These are phyloP conservation scores for Drosophila putrida DNA, from an alignment of 2,888 invertebrate species.

Conservation along the genomic window DNA sequence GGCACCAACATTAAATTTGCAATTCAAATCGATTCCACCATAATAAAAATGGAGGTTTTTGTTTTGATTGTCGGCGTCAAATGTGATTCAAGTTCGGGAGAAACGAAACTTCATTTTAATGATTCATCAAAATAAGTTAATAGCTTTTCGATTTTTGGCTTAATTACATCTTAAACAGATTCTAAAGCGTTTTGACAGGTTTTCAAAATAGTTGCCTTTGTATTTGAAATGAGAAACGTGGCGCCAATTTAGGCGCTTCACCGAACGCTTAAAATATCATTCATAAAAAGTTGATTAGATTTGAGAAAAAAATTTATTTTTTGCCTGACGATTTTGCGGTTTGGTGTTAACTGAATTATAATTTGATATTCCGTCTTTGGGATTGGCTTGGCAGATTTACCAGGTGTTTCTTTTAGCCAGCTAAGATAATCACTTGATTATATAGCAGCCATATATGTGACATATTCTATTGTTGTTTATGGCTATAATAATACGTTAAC, in stretches of 20 bases:
- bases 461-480: slow-evolving; percentile 43
- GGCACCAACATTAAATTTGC: slow-evolving; percentile 61
- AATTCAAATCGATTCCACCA: slow-evolving; percentile 62
- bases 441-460: slow-evolving; percentile 46
- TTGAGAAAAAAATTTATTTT: slow-evolving; percentile 7
- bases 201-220: slow-evolving; percentile 22
- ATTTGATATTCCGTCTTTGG: slow-evolving; percentile 37
- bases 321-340: slow-evolving; percentile 13
- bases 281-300: slow-evolving; percentile 51
- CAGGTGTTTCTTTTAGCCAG: slow-evolving; percentile 34
- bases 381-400: not conserved
- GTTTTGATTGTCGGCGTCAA: slow-evolving; percentile 55
- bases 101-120: slow-evolving; percentile 66
- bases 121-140: slow-evolving; percentile 76
- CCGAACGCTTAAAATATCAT: slow-evolving; percentile 39
- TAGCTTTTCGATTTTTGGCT: slow-evolving; percentile 59
- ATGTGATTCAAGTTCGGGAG: slow-evolving; percentile 51
- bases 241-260: slow-evolving; percentile 34
- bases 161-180: slow-evolving; percentile 65
- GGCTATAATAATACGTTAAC: slow-evolving; percentile 45
- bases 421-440: slow-evolving; percentile 53
- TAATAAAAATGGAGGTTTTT: slow-evolving; percentile 32
- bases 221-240: slow-evolving; percentile 18
- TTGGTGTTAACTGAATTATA: slow-evolving; percentile 47
- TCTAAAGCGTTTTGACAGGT: slow-evolving; percentile 64